These are phyloP conservation scores for Rotaria socialis DNA, from an alignment of 2,888 invertebrate species.

Conservation along the genomic window DNA sequence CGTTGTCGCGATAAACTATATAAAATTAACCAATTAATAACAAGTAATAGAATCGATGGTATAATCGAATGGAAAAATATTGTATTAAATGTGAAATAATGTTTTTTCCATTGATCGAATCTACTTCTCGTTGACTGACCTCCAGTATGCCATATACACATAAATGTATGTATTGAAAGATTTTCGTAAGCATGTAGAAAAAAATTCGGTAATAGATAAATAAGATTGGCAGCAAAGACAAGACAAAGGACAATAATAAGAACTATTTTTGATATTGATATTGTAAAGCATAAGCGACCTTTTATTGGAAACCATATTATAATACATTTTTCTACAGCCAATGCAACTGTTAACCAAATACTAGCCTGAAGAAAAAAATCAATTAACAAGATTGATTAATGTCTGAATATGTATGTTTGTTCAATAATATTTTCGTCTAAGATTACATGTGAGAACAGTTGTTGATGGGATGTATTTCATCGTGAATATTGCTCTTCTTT, in stretches of 20 bases:
- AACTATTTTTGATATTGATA: conserved; percentile 25
- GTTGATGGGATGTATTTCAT: no score
- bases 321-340: conserved; percentile 44
- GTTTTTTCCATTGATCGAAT: conserved; percentile 28
- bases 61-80: conserved; percentile 35
- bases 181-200: conserved; percentile 17
- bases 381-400: neutral
- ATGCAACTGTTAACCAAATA: conserved; percentile 44
- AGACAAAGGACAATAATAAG: neutral
- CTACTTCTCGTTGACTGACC: neutral
- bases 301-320: conserved; percentile 43
- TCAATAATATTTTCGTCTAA: no score
- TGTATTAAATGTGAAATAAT: conserved; percentile 34
- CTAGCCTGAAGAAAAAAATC: neutral
- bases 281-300: conserved; percentile 31
- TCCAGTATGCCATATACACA: conserved; percentile 10
- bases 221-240: conserved; percentile 2
- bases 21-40: conserved; percentile 43
- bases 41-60: conserved; percentile 40
- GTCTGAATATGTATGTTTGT: no score
- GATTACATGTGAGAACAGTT: no score
- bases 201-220: conserved; percentile 30
- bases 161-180: conserved; percentile 28
- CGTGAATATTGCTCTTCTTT: no score
- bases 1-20: conserved; percentile 40